phyloP scores from a whole-genome alignment of 2,797 vertebrate genomes.

The Micrastur ruficollis region DNA sequence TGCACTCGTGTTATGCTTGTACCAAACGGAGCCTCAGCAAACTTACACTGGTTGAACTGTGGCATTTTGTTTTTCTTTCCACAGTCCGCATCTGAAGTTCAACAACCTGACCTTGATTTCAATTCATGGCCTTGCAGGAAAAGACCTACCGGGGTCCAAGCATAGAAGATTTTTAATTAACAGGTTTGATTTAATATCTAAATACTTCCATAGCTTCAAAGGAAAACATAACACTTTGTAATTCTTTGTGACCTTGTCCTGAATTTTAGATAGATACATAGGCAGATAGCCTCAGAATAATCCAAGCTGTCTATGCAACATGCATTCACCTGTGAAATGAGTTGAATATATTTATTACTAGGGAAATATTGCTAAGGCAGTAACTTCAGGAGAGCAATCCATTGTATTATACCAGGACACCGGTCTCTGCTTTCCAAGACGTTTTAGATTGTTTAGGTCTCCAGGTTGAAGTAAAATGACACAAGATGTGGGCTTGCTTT shows the following conservation, averaged over 20 bases:
- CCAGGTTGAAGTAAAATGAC: not conserved
- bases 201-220: not conserved
- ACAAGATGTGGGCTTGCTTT: not conserved
- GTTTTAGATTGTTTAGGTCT: not conserved
- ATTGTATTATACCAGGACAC: not conserved
- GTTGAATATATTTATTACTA: not conserved
- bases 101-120: conserved; percentile 91
- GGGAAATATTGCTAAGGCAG: not conserved
- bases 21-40: not conserved
- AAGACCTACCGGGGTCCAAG: conserved; percentile 33
- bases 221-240: not conserved
- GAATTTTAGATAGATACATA: not conserved
- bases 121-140: conserved; percentile 81
- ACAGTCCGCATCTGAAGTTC: conserved; percentile 89
- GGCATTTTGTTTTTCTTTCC: conserved; percentile 1
- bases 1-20: not conserved
- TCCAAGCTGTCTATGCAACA: not conserved
- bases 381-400: not conserved
- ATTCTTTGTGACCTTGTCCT: not conserved
- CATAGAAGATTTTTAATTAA: conserved; percentile 82
- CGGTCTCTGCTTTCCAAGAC: not conserved
- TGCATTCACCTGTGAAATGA: not conserved
- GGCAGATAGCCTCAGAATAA: not conserved
- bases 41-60: not conserved
- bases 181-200: conserved; percentile 81